phyloP scores from a whole-genome alignment of 2,113 vertebrate species.

The Fulica atra region DNA sequence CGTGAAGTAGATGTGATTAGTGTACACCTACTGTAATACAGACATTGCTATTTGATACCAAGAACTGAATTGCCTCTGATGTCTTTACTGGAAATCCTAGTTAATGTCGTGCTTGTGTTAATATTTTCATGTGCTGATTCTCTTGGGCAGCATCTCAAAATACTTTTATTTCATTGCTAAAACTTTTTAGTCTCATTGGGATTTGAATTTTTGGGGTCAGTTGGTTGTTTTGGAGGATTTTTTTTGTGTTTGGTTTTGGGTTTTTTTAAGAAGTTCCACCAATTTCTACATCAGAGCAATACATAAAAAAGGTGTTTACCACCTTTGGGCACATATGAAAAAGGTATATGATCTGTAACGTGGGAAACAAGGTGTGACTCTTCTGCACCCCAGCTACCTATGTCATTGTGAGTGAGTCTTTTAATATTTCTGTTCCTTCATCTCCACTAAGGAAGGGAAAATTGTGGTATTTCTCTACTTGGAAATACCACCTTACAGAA shows the following conservation, averaged over 20 bases:
- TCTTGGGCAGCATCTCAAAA: constrained; percentile 1
- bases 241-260: background rate
- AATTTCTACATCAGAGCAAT: constrained; percentile 9
- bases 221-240: background rate
- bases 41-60: constrained; percentile 12
- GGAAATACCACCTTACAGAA: background rate
- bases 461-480: background rate
- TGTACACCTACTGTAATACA: background rate
- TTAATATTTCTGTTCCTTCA: background rate
- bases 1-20: background rate
- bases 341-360: constrained; percentile 1
- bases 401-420: background rate
- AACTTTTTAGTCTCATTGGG: background rate
- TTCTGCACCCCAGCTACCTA: background rate
- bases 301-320: background rate
- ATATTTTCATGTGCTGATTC: constrained; percentile 17
- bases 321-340: background rate
- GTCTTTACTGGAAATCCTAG: constrained; percentile 37
- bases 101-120: constrained; percentile 17
- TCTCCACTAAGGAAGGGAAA: background rate
- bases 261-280: background rate
- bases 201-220: constrained; percentile 9
- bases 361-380: background rate
- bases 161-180: background rate
- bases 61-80: background rate